A percentile compares a stretch with the other conserved stretches of the same genome.
Conservation (phyloP, 2,113 vertebrate species). For the Sigmodon hispidus region DNA sequence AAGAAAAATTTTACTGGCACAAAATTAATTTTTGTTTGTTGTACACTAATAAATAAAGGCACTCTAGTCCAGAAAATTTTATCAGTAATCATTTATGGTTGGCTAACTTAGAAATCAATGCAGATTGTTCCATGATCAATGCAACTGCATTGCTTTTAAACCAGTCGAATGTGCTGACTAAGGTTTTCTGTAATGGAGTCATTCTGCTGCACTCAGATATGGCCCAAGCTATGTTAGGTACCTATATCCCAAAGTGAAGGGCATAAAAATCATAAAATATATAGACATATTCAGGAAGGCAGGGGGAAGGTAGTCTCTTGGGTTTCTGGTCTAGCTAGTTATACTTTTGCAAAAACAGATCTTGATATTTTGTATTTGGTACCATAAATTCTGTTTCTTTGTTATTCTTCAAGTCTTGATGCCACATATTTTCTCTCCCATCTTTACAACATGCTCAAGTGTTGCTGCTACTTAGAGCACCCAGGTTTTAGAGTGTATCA, state of each 20-base stretch:
- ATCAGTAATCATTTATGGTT: background rate
- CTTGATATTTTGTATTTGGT: background rate
- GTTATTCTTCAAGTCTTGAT: background rate
- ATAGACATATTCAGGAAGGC: background rate
- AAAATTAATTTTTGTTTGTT: conserved; percentile 43
- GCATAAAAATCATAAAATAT: background rate
- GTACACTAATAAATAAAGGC: background rate
- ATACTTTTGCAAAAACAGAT: background rate
- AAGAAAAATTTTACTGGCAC: conserved; percentile 24
- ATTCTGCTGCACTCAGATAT: background rate
- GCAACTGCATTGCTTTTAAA: conserved; percentile 19
- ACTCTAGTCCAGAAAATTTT: background rate
- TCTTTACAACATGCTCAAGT: background rate
- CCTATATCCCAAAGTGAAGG: background rate
- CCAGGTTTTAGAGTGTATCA: background rate
- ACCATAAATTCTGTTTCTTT: background rate
- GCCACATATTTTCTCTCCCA: background rate
- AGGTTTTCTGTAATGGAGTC: background rate
- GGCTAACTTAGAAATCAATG: conserved; percentile 42
- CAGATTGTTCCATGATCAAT: conserved; percentile 31
- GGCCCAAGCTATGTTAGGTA: background rate
- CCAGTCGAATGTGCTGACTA: background rate
- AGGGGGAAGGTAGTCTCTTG: background rate
- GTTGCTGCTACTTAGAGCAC: background rate
- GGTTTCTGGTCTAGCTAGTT: background rate